phyloP scores from a whole-genome alignment of 2,113 vertebrate species.

The Heterotis niloticus region DNA sequence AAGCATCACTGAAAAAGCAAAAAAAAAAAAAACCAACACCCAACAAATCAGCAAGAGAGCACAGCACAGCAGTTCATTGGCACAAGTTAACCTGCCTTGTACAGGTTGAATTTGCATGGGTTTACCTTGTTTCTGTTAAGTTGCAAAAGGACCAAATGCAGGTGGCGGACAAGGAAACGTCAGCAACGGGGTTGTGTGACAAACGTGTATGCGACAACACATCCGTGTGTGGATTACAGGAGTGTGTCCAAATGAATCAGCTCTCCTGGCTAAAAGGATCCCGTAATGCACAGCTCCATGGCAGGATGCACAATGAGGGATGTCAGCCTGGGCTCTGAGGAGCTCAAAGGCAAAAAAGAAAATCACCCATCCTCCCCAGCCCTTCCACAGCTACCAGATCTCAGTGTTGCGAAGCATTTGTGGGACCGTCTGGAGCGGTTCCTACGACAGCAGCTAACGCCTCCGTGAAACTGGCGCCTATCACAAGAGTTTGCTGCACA shows the following conservation, averaged over 20 bases:
- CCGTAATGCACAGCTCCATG: background rate
- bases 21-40: conserved; percentile 10
- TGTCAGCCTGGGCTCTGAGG: background rate
- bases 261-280: background rate
- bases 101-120: too few species aligned
- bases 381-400: background rate
- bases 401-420: background rate
- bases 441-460: background rate
- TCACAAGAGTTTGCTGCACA: background rate
- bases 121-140: too few species aligned
- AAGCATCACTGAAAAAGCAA: conserved; percentile 66
- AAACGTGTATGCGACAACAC: too few species aligned
- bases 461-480: background rate
- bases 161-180: too few species aligned
- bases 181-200: too few species aligned
- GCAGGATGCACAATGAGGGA: background rate
- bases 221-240: too few species aligned
- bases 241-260: background rate
- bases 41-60: conserved; percentile 56
- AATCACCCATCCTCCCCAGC: background rate
- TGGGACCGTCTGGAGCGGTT: background rate
- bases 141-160: too few species aligned
- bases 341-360: background rate
- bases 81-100: too few species aligned
- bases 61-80: conserved; percentile 65